Evolutionary conservation across 2,888 invertebrate genomes (phyloP), one percentile per base, ranked within the genome.

Genomic region (Capitulum mitella): DNA sequence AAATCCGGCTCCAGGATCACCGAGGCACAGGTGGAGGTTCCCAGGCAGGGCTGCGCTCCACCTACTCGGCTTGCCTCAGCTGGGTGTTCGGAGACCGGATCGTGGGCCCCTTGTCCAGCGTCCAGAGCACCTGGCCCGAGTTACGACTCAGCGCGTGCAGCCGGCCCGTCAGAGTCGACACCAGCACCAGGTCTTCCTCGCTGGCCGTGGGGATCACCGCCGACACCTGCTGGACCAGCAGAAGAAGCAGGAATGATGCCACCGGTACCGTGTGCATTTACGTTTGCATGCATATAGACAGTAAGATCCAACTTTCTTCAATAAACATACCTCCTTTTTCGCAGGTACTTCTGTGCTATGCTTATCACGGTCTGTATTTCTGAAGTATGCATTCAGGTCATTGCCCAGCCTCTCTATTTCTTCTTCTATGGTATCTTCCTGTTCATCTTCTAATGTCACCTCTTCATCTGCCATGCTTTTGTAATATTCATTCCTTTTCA

Each of bases 141-240:
- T 90, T 87, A 82, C 93, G 92, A 84, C 95, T 93, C 77, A 98
- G 89, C n/a, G 95, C 97, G 82, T 93, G 91, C 84, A 98, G 90
- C 81, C 92, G 92, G 82, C 98, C 98, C 85, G 96, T 95, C 83
- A 98, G 89, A 77, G 98, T 98, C 75, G 97, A 95, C 84, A 97
- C 92, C 81, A 98, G 89, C 83, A 98, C 87, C 22, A 81, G 77
- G 26, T 70, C 70, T 10, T 70, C 40, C 40, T 70, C 37, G 6
- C 40, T 40, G 22, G 19, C 26, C 6, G 70, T 29, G 0, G 70
- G 40, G 37, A 70, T 70, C 70, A 70, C 70, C 2, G 70, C 70
- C 26, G 70, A 70, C 1, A 37, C 26, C 70, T 70, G 70, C 0
- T 22, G 26, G 29, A 22, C n/a, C 51, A 51, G 43, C 51, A 51